Base-by-base conservation (phyloP, 2,797 vertebrate genomes). In the Peromyscus eremicus region DNA sequence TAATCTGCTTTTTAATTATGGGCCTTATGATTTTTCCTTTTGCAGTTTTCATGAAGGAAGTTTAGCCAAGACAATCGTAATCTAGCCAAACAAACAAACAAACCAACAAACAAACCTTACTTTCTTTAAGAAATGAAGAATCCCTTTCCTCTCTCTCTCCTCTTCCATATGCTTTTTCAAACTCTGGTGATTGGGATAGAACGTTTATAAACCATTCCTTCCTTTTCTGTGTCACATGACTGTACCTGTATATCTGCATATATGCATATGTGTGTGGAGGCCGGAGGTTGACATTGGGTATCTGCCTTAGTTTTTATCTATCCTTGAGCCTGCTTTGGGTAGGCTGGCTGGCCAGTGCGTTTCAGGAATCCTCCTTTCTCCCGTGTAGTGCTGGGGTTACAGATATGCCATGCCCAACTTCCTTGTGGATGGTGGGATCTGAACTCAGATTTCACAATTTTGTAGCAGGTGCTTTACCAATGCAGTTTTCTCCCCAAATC, bases 91-190 rank as follows among this genome's bases (percentile, higher is more conserved):
- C 14, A 82, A 71, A 85, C 14, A 82, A 83, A 29, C 55, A 43
- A 84, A 84, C 40, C 60, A 85, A n/a, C 21, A 86, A 71, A 68
- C 14, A 64, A 83, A 81, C 16, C 66, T 70, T 92, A 40, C 21
- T 94, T 95, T 92, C 27, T n/a, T 77, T 12, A 77, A 66, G 80
- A 84, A 91, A 92, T 62, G 27, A 87, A 73, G 37, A 77, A 40
- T 86, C 10, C 34, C 14, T 94, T 49, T 25, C 23, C 64, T 79
- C 49, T 16, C 16, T 6, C 6, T 34, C 10, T 13, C 27, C 34
- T 55, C 13, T 70, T 89, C 27, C 64, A 16, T 1, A 0, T 34
- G 32, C 9, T 27, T 73, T 93, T 76, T 91, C 64, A 62, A 34
- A 89, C 37, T 92, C n/a, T 77, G n/a, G 27, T 95, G 43, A 80